These are phyloP conservation scores for Anastatus disparis DNA, from an alignment of 1,140 invertebrate species.

Conservation along the genomic window DNA sequence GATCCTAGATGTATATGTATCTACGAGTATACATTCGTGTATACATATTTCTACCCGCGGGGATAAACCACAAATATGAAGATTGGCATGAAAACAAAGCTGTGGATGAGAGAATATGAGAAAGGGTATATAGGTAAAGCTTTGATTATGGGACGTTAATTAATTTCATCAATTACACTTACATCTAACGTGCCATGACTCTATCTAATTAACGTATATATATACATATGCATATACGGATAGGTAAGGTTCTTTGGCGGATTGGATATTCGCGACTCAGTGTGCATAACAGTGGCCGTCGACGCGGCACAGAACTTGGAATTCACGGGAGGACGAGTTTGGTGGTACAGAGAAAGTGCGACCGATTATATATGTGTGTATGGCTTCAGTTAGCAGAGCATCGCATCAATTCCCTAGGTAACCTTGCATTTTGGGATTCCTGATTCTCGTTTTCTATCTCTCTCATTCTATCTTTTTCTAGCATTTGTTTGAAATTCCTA, in stretches of 20 bases:
- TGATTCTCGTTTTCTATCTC: not conserved
- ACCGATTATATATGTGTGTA: no score
- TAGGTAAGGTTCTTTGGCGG: not conserved
- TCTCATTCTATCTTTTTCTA: not conserved
- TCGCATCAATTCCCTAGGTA: slow-evolving; percentile 26
- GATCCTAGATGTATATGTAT: no score
- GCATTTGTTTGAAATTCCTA: no score
- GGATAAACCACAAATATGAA: not conserved
- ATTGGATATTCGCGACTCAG: no score
- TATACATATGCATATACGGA: no score
- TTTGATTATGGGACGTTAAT: slow-evolving; percentile 42
- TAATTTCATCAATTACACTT: slow-evolving; percentile 44
- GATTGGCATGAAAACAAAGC: not conserved
- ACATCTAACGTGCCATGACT: not conserved
- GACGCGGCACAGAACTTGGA: not conserved
- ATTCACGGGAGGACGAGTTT: slow-evolving; percentile 13
- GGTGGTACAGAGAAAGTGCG: no score
- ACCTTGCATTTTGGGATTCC: slow-evolving; percentile 14
- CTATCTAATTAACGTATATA: not conserved
- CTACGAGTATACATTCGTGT: no score
- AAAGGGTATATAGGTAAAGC: no score
- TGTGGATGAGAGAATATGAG: not conserved
- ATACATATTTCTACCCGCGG: no score
- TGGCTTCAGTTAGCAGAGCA: not conserved
- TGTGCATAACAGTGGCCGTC: not conserved